Conservation (phyloP, 2,888 invertebrate species). For the Zygogramma bicolorata region DNA sequence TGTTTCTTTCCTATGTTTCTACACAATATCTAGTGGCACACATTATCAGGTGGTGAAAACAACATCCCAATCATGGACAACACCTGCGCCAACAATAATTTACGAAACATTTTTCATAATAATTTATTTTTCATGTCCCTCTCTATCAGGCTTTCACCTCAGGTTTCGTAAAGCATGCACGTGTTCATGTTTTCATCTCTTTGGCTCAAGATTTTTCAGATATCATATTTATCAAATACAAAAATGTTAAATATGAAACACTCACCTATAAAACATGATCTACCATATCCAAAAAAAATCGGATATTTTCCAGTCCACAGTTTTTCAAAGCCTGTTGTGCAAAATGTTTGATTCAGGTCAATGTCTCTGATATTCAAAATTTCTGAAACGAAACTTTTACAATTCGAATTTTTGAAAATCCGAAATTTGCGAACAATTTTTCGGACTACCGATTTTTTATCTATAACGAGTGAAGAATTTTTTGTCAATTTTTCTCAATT, state of each 20-base stretch:
- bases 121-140: neutral
- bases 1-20: too few species aligned
- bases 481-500: neutral
- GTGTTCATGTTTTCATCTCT: neutral
- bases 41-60: too few species aligned
- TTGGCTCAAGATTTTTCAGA: neutral
- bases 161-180: neutral
- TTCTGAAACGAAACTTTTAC: neutral
- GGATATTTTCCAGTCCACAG: constrained; percentile 10
- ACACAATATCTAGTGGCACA: too few species aligned
- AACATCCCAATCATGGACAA: too few species aligned
- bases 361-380: neutral
- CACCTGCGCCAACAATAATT: too few species aligned
- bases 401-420: neutral
- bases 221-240: too few species aligned
- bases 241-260: too few species aligned
- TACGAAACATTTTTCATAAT: too few species aligned
- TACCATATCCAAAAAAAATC: constrained; percentile 12
- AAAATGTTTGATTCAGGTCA: neutral
- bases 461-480: neutral
- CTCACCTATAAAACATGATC: constrained; percentile 36
- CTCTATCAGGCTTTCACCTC: neutral
- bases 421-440: neutral
- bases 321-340: neutral
- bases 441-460: neutral